These are phyloP conservation scores for Nycticorax nycticorax DNA, from an alignment of 2,113 vertebrate species.

Conservation along the genomic window DNA sequence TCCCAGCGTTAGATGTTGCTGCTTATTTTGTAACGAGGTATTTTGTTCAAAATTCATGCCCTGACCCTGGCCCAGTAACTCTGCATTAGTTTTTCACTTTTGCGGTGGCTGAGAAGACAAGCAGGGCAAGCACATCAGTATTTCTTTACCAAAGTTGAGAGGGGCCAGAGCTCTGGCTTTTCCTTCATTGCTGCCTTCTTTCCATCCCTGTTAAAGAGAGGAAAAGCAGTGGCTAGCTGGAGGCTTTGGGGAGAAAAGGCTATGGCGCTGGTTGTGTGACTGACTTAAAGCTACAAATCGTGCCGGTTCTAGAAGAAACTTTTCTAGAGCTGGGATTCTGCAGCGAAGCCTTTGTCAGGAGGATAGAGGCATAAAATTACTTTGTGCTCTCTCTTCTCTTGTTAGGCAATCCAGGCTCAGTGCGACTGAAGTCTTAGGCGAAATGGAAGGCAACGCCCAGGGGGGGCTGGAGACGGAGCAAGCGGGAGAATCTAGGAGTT, in stretches of 20 bases:
- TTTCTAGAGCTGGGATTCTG: background rate
- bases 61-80: background rate
- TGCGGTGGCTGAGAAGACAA: background rate
- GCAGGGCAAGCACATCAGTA: too few relatives aligned
- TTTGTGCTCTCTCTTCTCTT: background rate
- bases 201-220: background rate
- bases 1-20: background rate
- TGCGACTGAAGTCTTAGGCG: constrained; percentile 49
- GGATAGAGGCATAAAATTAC: background rate
- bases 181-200: background rate
- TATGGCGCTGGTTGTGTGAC: background rate
- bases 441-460: constrained; percentile 22
- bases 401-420: constrained; percentile 65
- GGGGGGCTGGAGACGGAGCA: background rate
- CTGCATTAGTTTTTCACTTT: background rate
- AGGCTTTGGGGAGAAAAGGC: background rate
- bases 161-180: background rate
- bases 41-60: background rate
- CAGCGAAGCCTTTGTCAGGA: background rate
- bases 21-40: background rate
- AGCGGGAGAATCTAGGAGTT: constrained; percentile 22
- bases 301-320: background rate
- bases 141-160: background rate
- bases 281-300: background rate
- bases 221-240: background rate